A percentile compares a stretch with the other conserved stretches of the same genome.
Evolutionary conservation across 2,888 invertebrate species (phyloP).

Genomic region (Dolichopus griseipennis): DNA sequence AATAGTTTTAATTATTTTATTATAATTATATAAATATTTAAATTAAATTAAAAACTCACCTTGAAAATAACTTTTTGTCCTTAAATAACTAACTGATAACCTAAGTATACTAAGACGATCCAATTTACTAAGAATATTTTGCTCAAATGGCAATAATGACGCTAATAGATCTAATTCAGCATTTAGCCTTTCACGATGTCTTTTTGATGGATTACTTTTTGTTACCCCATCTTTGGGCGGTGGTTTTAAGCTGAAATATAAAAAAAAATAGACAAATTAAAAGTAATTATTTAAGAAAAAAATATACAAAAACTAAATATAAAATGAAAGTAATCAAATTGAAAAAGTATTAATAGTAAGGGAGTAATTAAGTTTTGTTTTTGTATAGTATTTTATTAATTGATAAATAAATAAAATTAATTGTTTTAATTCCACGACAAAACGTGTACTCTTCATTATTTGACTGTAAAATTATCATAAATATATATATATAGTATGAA

Average conservation of each 20-base stretch:
- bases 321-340: no score
- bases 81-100: slow-evolving; percentile 94
- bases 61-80: slow-evolving; percentile 99
- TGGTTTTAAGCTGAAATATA: slow-evolving; percentile 84
- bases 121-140: slow-evolving; percentile 94
- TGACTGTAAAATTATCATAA: no score
- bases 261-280: slow-evolving; percentile 18
- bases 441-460: no score
- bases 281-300: no score
- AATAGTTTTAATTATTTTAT: neutral
- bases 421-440: neutral
- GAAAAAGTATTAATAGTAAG: no score
- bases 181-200: slow-evolving; percentile 95
- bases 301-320: no score
- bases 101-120: slow-evolving; percentile 96
- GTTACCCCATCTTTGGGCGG: slow-evolving; percentile 92
- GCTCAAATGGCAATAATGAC: slow-evolving; percentile 89
- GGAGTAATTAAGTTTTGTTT: no score
- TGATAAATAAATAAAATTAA: no score
- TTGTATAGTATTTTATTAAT: no score
- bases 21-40: neutral
- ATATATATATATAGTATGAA: no score
- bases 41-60: slow-evolving; percentile 56
- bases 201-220: slow-evolving; percentile 96
- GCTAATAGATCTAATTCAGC: slow-evolving; percentile 97